A percentile compares a stretch with the other conserved stretches of the same genome.
These are phyloP conservation scores for Fabriciana adippe DNA, from an alignment of 2,888 invertebrate genomes.

Conservation along the genomic window DNA sequence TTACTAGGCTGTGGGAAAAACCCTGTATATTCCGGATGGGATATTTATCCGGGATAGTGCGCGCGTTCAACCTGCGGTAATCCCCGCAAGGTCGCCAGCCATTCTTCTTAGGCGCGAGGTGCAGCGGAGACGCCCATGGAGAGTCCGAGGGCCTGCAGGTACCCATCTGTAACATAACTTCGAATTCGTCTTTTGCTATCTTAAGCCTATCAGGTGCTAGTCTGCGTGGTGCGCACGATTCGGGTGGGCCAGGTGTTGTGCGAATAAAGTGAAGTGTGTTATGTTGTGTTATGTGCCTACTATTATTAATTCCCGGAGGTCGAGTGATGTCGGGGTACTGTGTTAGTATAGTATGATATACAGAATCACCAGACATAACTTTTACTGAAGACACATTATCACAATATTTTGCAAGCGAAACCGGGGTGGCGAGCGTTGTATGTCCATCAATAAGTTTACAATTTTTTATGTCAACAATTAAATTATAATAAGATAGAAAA, in stretches of 20 bases:
- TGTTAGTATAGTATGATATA: conserved; percentile 27
- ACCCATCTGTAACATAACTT: conserved; percentile 31
- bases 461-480: neutral
- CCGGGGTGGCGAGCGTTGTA: neutral
- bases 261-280: conserved; percentile 32
- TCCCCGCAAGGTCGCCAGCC: conserved; percentile 40
- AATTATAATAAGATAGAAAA: conserved; percentile 6
- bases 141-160: conserved; percentile 31
- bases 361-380: conserved; percentile 14
- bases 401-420: too few relatives aligned
- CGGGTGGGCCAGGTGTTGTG: conserved; percentile 38
- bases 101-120: conserved; percentile 35
- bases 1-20: conserved; percentile 28
- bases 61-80: conserved; percentile 37
- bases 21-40: conserved; percentile 38
- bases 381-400: neutral
- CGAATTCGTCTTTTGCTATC: conserved; percentile 22
- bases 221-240: conserved; percentile 29
- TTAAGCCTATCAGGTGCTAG: conserved; percentile 29
- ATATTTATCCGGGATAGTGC: conserved; percentile 30
- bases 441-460: neutral
- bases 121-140: conserved; percentile 37
- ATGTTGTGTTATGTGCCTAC: conserved; percentile 18
- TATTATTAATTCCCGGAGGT: conserved; percentile 22
- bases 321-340: conserved; percentile 33